Evolutionary conservation across 1,140 invertebrate species (phyloP).

Genomic region (Drosophila tsacasi): DNA sequence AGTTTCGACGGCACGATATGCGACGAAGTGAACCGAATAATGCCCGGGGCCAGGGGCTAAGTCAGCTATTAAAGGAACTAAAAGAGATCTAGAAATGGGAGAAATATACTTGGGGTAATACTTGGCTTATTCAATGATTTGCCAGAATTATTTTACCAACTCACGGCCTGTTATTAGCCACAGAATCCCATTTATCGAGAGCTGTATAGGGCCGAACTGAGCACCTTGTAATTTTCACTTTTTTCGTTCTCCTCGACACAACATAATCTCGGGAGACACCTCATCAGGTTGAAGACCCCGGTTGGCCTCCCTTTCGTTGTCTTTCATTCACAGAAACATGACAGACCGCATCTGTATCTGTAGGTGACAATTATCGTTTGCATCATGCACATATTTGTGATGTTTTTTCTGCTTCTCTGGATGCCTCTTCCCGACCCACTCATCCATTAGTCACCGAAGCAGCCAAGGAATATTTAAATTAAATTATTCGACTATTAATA

Average conservation of each 20-base stretch:
- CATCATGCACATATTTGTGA: slow-evolving; percentile 31
- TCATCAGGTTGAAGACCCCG: slow-evolving; percentile 41
- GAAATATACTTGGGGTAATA: neutral
- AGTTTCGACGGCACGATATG: slow-evolving; percentile 7
- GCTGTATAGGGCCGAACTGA: neutral
- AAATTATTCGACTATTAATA: slow-evolving; percentile 49
- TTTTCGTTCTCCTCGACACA: neutral
- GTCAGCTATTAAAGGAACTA: slow-evolving; percentile 11
- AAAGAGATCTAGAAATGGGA: neutral
- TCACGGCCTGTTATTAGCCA: neutral
- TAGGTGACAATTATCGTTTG: slow-evolving; percentile 48
- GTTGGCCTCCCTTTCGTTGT: slow-evolving; percentile 27
- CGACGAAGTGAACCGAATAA: slow-evolving; percentile 25
- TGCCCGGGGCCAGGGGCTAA: slow-evolving; percentile 20
- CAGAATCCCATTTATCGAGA: neutral
- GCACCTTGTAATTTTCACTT: slow-evolving; percentile 13
- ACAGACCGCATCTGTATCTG: slow-evolving; percentile 50
- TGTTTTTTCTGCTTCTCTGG: slow-evolving; percentile 15
- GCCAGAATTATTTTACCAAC: neutral
- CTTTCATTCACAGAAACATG: slow-evolving; percentile 47
- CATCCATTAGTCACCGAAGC: slow-evolving; percentile 52
- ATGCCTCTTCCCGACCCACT: slow-evolving; percentile 20
- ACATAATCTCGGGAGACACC: slow-evolving; percentile 19
- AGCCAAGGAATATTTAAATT: slow-evolving; percentile 41
- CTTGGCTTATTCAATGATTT: neutral